phyloP scores from a whole-genome alignment of 1,140 invertebrate species.

The Druon quercuslanigerum region DNA sequence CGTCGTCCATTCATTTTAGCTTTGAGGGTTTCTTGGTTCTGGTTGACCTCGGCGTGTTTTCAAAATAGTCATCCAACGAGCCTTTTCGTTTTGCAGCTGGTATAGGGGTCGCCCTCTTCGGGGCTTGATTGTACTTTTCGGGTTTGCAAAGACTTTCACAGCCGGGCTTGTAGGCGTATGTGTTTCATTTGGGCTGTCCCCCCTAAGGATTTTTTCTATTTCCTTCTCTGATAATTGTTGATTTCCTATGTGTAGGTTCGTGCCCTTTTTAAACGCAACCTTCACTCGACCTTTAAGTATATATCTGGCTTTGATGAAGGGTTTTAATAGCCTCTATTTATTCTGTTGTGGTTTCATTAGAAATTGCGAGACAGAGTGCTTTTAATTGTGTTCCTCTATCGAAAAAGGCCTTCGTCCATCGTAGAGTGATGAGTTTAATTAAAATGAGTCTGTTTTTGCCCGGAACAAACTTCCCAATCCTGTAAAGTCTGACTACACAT shows the following conservation, averaged over 20 bases:
- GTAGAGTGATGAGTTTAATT: conserved; percentile 25
- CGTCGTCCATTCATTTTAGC: too few relatives aligned
- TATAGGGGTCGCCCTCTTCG: too few relatives aligned
- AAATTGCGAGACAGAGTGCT: conserved; percentile 4
- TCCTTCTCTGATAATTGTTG: neutral
- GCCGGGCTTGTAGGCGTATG: too few relatives aligned
- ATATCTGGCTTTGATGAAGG: conserved; percentile 31
- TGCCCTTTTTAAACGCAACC: neutral
- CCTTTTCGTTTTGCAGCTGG: too few relatives aligned
- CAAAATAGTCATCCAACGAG: too few relatives aligned
- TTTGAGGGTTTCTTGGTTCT: too few relatives aligned
- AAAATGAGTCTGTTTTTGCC: conserved; percentile 15
- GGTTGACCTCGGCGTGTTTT: too few relatives aligned
- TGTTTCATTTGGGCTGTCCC: too few relatives aligned
- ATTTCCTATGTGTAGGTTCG: neutral
- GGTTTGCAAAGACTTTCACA: too few relatives aligned
- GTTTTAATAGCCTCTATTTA: neutral
- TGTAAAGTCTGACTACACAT: neutral
- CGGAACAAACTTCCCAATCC: neutral
- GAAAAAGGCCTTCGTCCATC: conserved; percentile 25
- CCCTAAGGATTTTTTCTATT: neutral
- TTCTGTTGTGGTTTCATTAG: conserved; percentile 2
- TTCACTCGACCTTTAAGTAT: neutral
- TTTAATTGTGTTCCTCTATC: neutral
- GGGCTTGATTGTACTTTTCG: too few relatives aligned